These are phyloP conservation scores for Escarpia spicata DNA, from an alignment of 2,888 invertebrate species.

Conservation along the genomic window DNA sequence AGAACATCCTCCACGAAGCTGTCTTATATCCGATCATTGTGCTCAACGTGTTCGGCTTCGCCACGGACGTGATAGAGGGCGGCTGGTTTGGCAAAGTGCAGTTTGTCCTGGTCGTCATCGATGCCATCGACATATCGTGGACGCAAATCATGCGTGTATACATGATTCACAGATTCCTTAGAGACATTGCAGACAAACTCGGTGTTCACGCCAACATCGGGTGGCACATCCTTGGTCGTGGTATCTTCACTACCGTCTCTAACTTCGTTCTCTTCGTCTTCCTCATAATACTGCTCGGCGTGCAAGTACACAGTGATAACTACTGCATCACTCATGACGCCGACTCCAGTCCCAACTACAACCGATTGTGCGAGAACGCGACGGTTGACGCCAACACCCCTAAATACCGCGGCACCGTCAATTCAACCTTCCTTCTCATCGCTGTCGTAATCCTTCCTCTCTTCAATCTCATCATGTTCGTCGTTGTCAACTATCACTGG, in stretches of 20 bases:
- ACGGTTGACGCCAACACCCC: not conserved
- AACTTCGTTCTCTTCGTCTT: constrained; percentile 19
- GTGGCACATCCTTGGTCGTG: not conserved
- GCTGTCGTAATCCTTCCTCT: not conserved
- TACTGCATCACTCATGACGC: not conserved
- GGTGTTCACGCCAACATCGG: not conserved
- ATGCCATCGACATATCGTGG: not conserved
- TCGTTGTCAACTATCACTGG: not conserved
- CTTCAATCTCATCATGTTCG: not conserved
- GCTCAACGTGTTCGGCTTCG: constrained; percentile 7
- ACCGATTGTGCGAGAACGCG: not conserved
- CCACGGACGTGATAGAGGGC: not conserved
- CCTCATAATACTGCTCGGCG: constrained; percentile 21
- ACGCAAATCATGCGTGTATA: not conserved
- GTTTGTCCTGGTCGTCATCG: not conserved
- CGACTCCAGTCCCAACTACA: not conserved
- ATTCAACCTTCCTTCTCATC: not conserved
- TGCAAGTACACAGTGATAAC: constrained; percentile 19
- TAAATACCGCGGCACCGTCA: not conserved
- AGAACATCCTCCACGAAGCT: constrained; percentile 20
- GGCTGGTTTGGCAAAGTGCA: not conserved
- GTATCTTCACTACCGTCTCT: not conserved
- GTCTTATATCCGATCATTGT: constrained; percentile 14
- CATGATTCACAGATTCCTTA: not conserved
- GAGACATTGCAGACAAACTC: not conserved